These are phyloP conservation scores for Quadriops clusia DNA, from an alignment of 2,888 invertebrate species.

Conservation along the genomic window DNA sequence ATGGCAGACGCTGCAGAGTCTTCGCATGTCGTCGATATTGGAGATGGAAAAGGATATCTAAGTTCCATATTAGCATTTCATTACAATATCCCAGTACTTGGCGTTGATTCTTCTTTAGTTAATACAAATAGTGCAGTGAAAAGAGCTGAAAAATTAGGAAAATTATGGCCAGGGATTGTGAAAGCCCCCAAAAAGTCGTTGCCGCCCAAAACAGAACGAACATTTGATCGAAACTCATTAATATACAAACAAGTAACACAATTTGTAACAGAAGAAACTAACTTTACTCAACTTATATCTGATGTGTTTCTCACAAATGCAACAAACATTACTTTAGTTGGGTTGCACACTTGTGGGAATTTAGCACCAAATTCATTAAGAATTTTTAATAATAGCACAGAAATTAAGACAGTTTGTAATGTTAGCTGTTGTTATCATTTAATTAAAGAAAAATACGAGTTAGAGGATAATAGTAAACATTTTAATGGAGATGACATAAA, in stretches of 20 bases:
- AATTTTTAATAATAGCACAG: constrained; percentile 47
- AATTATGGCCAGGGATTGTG: constrained; percentile 31
- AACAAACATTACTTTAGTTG: constrained; percentile 47
- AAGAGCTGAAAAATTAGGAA: constrained; percentile 38
- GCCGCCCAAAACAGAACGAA: constrained; percentile 14
- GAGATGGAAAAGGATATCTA: constrained; percentile 82
- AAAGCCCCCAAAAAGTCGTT: constrained; percentile 17
- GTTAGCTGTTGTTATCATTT: constrained; percentile 89
- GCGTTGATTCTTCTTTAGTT: constrained; percentile 61
- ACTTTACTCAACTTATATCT: constrained; percentile 40
- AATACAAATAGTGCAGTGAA: constrained; percentile 58
- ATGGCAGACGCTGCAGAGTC: constrained; percentile 33
- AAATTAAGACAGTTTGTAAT: constrained; percentile 54
- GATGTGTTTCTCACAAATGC: constrained; percentile 38
- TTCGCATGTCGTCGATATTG: constrained; percentile 62
- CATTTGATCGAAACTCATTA: constrained; percentile 14
- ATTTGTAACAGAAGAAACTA: constrained; percentile 47
- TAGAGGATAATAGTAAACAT: constrained; percentile 7
- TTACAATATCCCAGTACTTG: constrained; percentile 61
- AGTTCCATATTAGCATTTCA: constrained; percentile 62
- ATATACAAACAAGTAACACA: constrained; percentile 50
- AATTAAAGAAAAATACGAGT: constrained; percentile 47
- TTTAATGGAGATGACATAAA: constrained; percentile 5
- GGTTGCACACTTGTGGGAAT: constrained; percentile 85
- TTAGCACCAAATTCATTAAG: constrained; percentile 61